Evolutionary conservation across 2,888 invertebrate genomes (phyloP).

Genomic region (Andrena camellia): DNA sequence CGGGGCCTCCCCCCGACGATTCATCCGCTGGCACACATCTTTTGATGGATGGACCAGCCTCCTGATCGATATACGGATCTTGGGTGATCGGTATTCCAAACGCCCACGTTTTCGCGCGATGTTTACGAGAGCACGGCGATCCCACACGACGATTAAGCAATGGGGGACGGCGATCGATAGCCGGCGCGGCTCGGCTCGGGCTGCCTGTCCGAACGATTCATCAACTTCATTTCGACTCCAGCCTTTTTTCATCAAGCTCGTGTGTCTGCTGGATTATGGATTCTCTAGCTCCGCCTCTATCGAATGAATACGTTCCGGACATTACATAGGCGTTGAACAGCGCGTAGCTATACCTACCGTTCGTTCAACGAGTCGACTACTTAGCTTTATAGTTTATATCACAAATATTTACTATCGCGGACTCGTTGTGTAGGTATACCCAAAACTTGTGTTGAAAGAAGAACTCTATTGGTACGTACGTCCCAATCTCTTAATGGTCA

Average conservation of each 20-base stretch:
- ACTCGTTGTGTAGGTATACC: no score
- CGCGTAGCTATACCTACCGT: no score
- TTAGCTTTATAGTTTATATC: no score
- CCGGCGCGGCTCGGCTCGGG: neutral
- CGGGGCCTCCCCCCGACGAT: constrained; percentile 6
- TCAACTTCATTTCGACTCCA: constrained; percentile 6
- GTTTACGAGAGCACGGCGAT: constrained; percentile 12
- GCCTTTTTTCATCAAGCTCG: neutral
- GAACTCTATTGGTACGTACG: no score
- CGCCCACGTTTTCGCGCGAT: constrained; percentile 18
- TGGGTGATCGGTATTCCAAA: neutral
- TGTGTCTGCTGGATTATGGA: neutral
- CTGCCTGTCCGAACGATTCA: constrained; percentile 12
- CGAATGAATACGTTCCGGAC: neutral
- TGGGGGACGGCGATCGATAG: constrained; percentile 14
- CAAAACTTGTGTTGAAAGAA: no score
- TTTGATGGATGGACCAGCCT: constrained; percentile 32
- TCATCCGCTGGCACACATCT: constrained; percentile 27
- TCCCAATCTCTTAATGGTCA: no score
- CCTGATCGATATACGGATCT: constrained; percentile 13
- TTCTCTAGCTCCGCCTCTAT: neutral
- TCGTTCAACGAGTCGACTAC: no score
- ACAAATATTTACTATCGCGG: no score
- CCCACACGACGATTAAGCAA: constrained; percentile 11
- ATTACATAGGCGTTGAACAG: no score